phyloP scores from a whole-genome alignment of 1,140 invertebrate genomes.

The Bombyx mandarina region DNA sequence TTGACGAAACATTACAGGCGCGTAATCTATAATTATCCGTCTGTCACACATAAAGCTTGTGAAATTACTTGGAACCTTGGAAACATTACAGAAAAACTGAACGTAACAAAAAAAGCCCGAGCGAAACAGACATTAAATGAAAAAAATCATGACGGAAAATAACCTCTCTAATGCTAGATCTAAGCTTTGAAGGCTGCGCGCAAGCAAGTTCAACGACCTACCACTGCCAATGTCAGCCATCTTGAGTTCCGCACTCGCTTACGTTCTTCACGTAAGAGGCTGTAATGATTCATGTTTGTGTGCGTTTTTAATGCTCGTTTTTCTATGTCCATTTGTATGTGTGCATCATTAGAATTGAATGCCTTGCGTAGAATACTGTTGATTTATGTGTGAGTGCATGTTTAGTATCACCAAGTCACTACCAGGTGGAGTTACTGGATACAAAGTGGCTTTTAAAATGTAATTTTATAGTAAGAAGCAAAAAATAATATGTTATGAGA shows the following conservation, averaged over 20 bases:
- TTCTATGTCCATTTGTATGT: constrained; percentile 48
- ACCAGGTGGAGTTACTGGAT: constrained; percentile 40
- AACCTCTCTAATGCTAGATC: constrained; percentile 67
- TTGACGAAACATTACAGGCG: too few relatives aligned
- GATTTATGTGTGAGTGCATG: constrained; percentile 26
- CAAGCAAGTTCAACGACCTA: constrained; percentile 56
- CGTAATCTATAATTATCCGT: too few relatives aligned
- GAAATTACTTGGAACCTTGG: background rate
- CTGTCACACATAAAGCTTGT: too few relatives aligned
- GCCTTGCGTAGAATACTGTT: constrained; percentile 23
- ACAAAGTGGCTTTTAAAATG: background rate
- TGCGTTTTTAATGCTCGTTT: constrained; percentile 60
- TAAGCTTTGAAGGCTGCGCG: constrained; percentile 66
- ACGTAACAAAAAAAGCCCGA: constrained; percentile 11
- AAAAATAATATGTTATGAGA: too few relatives aligned
- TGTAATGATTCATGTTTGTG: constrained; percentile 52
- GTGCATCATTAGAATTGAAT: constrained; percentile 42
- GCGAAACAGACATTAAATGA: constrained; percentile 24
- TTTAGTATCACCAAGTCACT: constrained; percentile 29
- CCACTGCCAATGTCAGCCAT: constrained; percentile 70
- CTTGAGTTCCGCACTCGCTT: constrained; percentile 67
- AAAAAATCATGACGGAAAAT: constrained; percentile 49
- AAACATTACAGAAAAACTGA: constrained; percentile 1
- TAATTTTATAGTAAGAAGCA: too few relatives aligned
- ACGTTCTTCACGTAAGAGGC: constrained; percentile 67